Evolutionary conservation across 2,113 vertebrate species (phyloP).

Genomic region (Microcebus ravelobensis): DNA sequence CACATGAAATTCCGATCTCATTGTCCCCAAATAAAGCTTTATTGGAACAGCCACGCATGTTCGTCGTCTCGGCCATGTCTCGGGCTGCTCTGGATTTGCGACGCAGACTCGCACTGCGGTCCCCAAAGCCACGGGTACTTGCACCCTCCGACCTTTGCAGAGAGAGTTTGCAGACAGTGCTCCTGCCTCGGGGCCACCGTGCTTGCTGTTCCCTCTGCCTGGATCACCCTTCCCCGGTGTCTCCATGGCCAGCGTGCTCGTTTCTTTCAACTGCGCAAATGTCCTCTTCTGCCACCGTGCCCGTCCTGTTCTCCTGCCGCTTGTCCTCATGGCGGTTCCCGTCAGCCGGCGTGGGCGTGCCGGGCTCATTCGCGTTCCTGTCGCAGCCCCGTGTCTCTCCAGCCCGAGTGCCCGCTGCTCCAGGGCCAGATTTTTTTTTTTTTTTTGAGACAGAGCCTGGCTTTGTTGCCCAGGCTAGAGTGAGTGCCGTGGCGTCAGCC

Average conservation of each 20-base stretch:
- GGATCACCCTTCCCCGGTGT: neutral
- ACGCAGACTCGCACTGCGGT: accelerated
- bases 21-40: neutral
- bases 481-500: too few relatives aligned
- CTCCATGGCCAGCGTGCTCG: neutral
- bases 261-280: neutral
- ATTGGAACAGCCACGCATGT: neutral
- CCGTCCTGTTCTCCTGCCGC: neutral
- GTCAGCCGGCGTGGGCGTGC: too few relatives aligned
- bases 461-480: too few relatives aligned
- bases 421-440: too few relatives aligned
- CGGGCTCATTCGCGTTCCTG: too few relatives aligned
- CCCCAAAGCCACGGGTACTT: neutral
- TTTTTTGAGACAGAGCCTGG: too few relatives aligned
- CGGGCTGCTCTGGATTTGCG: accelerated
- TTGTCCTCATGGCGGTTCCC: too few relatives aligned
- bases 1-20: neutral
- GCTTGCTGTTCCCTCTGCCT: neutral
- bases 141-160: neutral
- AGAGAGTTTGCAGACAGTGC: neutral
- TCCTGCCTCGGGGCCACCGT: accelerated
- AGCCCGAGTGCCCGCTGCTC: too few relatives aligned
- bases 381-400: too few relatives aligned
- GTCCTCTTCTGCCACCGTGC: neutral
- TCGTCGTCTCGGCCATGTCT: too few relatives aligned